Base-by-base conservation (phyloP, 2,888 invertebrate genomes). In the Microctonus aethiopoides region DNA sequence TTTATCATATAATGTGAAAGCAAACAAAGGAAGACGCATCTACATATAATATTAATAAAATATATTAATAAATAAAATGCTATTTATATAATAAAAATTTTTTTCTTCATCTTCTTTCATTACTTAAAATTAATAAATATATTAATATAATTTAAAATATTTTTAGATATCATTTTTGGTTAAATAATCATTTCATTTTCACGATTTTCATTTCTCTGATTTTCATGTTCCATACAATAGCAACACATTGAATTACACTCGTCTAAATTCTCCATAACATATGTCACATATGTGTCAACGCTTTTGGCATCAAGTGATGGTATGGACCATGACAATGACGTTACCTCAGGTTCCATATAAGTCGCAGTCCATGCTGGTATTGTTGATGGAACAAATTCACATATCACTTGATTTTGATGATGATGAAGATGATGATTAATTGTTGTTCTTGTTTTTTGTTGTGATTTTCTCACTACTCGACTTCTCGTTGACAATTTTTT, bases 141-240 rank as follows among this genome's bases (percentile, higher is more conserved):
- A 41, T n/a, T n/a, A n/a, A 41, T n/a, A 41, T 16, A 20, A 46
- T 46, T 46, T 16, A 6, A n/a, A 20, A 46, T 46, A 20, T 46
- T 16, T 20, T 46, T 46, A 59, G 64, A 68, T 2, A 46, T 36
- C 54, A 56, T 41, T 39, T 26, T 22, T 11, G 51, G 79, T 81
- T 84, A 83, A 73, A 80, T 77, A 69, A 84, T 82, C 85, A 86
- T 86, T 73, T 85, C 86, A 77, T 86, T 86, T 74, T 86, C 86
- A 24, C 79, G 79, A 69, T 85, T 86, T 73, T 86, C 86, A 72
- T 86, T 86, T 57, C 78, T 81, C 70, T 84, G 83, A 57, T 86
- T 86, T 71, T 86, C 86, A 75, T 80, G 79, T 56, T 86, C 86
- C 64, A 79, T 79, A 71, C 86, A 86, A 69, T 81, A 80, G 69